Conservation (phyloP, 2,113 vertebrate species). For the Rhabdornis inornatus region DNA sequence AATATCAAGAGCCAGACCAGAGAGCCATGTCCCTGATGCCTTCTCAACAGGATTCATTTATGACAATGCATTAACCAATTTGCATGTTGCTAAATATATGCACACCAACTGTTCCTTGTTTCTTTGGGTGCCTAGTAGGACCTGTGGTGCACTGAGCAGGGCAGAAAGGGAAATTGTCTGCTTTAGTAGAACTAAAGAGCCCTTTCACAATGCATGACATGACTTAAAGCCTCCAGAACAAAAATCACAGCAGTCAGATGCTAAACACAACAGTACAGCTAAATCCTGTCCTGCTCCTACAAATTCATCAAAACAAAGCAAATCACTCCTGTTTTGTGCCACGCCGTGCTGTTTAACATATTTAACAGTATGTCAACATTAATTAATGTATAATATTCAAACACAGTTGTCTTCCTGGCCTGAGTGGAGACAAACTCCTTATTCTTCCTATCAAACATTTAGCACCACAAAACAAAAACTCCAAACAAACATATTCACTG, state of each 20-base stretch:
- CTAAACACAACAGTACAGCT: background rate
- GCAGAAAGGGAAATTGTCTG: background rate
- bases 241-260: background rate
- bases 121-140: background rate
- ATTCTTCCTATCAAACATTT: background rate
- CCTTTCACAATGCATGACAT: background rate
- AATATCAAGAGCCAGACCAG: background rate
- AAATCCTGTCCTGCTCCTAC: background rate
- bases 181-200: background rate
- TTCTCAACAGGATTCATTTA: background rate
- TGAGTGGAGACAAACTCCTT: background rate
- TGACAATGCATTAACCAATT: background rate
- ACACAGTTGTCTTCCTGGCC: background rate
- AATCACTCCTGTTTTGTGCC: background rate
- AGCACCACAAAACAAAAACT: background rate
- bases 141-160: background rate
- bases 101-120: background rate
- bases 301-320: background rate
- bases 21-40: rapidly evolving
- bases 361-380: background rate
- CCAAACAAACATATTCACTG: background rate
- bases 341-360: background rate
- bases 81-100: background rate
- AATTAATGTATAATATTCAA: background rate
- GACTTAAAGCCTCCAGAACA: background rate